Conservation (phyloP, 2,797 vertebrate species). For the Myotis pilosus region DNA sequence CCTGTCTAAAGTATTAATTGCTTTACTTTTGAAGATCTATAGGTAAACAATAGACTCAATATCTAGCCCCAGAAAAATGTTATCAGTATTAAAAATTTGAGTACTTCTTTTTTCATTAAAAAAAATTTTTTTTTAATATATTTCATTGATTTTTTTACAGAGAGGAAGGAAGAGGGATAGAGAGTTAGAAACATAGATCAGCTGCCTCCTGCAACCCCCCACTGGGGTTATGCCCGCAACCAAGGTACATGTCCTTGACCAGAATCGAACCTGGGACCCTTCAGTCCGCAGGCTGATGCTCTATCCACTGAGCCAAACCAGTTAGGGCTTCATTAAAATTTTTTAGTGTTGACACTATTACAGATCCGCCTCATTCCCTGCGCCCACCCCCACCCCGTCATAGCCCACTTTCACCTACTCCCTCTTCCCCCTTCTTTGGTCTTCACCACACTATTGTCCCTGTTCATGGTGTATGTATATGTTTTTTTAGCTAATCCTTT, state of each 20-base stretch:
- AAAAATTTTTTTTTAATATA: not conserved
- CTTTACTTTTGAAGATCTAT: slow-evolving; percentile 1
- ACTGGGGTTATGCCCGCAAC: too few relatives aligned
- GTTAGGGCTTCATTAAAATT: too few relatives aligned
- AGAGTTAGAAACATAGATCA: too few relatives aligned
- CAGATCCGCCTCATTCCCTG: not conserved
- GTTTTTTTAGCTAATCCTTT: not conserved
- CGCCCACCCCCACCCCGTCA: fast-evolving
- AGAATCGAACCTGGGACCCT: too few relatives aligned
- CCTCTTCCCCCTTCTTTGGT: not conserved
- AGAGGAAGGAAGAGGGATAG: too few relatives aligned
- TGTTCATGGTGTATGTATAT: not conserved
- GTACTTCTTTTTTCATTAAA: not conserved
- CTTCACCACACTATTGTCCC: not conserved
- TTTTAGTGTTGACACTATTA: not conserved
- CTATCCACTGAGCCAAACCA: too few relatives aligned
- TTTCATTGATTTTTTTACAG: too few relatives aligned
- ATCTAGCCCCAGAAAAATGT: slow-evolving; percentile 29
- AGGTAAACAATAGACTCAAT: not conserved
- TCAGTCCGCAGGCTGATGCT: too few relatives aligned
- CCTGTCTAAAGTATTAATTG: not conserved
- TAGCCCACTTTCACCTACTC: not conserved
- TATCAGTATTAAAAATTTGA: not conserved
- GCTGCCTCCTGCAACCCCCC: too few relatives aligned
- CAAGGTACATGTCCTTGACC: too few relatives aligned